These are phyloP conservation scores for Andrena bucephala DNA, from an alignment of 2,888 invertebrate species.

Conservation along the genomic window DNA sequence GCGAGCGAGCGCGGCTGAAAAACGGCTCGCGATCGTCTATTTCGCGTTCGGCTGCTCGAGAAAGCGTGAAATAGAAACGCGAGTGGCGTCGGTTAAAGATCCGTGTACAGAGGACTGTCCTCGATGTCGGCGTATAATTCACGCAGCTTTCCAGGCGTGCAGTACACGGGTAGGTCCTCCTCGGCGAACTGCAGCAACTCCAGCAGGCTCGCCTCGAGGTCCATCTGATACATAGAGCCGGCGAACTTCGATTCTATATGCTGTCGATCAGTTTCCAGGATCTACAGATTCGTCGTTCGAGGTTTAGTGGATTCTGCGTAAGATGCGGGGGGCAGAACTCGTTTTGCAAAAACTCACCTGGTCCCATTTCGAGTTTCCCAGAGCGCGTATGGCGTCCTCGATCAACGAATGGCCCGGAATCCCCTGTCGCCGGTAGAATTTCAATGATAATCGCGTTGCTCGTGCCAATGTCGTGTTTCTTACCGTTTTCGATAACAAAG, in stretches of 20 bases:
- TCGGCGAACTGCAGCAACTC: slow-evolving; percentile 73
- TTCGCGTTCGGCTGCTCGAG: slow-evolving; percentile 24
- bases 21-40: slow-evolving; percentile 10
- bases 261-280: slow-evolving; percentile 63
- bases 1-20: not conserved
- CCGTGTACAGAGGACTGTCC: slow-evolving; percentile 59
- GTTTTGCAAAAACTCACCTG: slow-evolving; percentile 60
- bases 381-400: slow-evolving; percentile 61
- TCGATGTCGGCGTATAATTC: slow-evolving; percentile 60
- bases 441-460: not conserved
- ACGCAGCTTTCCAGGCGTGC: slow-evolving; percentile 66
- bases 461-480: slow-evolving; percentile 5
- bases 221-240: slow-evolving; percentile 71
- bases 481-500: slow-evolving; percentile 69
- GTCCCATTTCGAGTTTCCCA: slow-evolving; percentile 66
- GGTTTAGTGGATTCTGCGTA: not conserved
- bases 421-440: slow-evolving; percentile 46
- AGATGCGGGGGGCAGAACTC: too few relatives aligned
- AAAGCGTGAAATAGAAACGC: slow-evolving; percentile 29
- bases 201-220: slow-evolving; percentile 70
- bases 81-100: slow-evolving; percentile 5
- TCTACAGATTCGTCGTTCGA: slow-evolving; percentile 55
- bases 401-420: slow-evolving; percentile 58
- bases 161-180: slow-evolving; percentile 75
- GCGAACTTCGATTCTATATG: slow-evolving; percentile 65